Conservation (phyloP, 2,797 vertebrate species). For the Spizella passerina region DNA sequence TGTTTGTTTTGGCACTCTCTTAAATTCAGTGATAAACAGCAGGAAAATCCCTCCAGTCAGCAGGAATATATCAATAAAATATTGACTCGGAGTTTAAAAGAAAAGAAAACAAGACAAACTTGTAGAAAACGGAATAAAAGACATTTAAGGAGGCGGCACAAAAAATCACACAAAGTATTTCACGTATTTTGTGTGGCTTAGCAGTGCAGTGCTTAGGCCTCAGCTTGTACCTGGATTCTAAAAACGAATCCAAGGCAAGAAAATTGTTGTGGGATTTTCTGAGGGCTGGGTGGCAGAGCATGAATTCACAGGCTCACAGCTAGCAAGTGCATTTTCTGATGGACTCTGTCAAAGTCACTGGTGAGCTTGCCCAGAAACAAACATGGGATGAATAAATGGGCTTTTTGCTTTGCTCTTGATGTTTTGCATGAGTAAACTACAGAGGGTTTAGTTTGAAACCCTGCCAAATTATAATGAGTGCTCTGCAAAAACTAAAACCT, state of each 20-base stretch:
- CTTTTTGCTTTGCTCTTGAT: background rate
- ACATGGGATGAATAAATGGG: background rate
- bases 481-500: background rate
- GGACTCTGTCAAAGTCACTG: background rate
- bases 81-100: constrained; percentile 31
- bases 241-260: background rate
- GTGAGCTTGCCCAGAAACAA: background rate
- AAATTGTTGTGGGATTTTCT: background rate
- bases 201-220: background rate
- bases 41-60: constrained; percentile 43
- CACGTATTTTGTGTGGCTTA: background rate
- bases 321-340: background rate
- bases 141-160: background rate
- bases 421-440: background rate
- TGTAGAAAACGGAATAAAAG: background rate
- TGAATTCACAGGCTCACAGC: background rate
- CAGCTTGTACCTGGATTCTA: background rate
- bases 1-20: constrained; percentile 11
- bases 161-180: background rate
- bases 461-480: background rate
- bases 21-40: constrained; percentile 52
- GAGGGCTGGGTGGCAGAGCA: background rate
- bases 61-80: constrained; percentile 50
- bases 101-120: background rate
- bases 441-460: background rate